Percentiles rank a stretch among this genome's conserved stretches.
These are phyloP conservation scores for Hydrophis major DNA, from an alignment of 2,797 vertebrate species.

Conservation along the genomic window DNA sequence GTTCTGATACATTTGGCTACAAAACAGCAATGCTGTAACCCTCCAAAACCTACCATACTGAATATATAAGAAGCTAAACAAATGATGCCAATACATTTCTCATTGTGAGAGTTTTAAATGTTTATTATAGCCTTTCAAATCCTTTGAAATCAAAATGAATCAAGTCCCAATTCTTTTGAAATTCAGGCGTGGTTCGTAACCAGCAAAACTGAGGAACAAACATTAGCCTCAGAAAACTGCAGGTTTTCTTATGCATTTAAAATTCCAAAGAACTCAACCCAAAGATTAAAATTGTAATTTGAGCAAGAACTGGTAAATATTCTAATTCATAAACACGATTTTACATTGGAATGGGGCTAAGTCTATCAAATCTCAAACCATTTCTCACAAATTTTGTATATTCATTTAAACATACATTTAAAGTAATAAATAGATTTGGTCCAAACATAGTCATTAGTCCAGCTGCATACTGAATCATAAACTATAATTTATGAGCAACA, in stretches of 20 bases:
- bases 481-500: neutral
- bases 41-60: neutral
- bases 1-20: neutral
- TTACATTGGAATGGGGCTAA: neutral
- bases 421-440: neutral
- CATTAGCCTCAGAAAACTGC: neutral
- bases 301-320: neutral
- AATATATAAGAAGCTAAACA: neutral
- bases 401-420: slow-evolving; percentile 8
- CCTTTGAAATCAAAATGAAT: neutral
- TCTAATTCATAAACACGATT: neutral
- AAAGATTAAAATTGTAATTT: neutral
- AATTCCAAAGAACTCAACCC: neutral
- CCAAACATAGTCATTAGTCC: neutral
- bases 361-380: slow-evolving; percentile 19
- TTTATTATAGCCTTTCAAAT: neutral
- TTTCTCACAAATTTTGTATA: slow-evolving; percentile 5
- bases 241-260: neutral
- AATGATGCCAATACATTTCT: neutral
- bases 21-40: neutral
- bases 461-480: neutral
- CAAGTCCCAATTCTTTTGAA: neutral
- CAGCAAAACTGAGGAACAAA: neutral
- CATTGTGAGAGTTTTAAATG: neutral
- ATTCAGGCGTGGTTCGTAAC: neutral